Evolutionary conservation across 2,797 vertebrate species (phyloP).

Genomic region (Cynopterus sphinx): DNA sequence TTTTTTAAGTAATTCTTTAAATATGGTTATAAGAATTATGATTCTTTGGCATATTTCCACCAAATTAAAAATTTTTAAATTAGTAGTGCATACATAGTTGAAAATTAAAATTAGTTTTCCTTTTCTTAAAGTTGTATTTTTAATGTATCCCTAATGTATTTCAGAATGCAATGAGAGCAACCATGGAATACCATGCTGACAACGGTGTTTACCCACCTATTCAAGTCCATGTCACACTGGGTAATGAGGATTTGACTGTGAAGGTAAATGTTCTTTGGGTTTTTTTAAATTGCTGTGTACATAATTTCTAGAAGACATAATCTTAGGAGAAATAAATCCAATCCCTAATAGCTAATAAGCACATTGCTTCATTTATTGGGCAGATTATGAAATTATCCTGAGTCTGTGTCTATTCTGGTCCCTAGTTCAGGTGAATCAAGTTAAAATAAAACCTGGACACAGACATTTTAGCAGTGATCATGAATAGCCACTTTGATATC

Average conservation of each 20-base stretch:
- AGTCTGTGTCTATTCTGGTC: slow-evolving; percentile 25
- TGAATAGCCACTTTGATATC: neutral
- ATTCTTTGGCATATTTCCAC: neutral
- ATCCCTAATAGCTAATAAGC: neutral
- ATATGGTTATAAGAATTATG: slow-evolving; percentile 25
- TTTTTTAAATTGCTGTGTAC: neutral
- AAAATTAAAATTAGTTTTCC: slow-evolving; percentile 16
- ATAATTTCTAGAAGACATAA: neutral
- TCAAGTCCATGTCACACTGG: slow-evolving; percentile 91
- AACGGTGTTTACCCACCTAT: slow-evolving; percentile 91
- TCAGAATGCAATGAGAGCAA: slow-evolving; percentile 98
- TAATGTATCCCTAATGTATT: slow-evolving; percentile 68
- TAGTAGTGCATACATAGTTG: neutral
- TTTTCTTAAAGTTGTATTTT: neutral
- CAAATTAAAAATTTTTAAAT: neutral
- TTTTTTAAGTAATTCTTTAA: slow-evolving; percentile 1
- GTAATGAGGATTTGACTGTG: slow-evolving; percentile 95
- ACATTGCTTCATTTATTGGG: slow-evolving; percentile 23
- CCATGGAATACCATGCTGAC: slow-evolving; percentile 94
- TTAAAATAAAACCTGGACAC: slow-evolving; percentile 22
- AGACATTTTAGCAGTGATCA: neutral
- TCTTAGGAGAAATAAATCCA: slow-evolving; percentile 19
- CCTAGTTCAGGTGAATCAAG: slow-evolving; percentile 14
- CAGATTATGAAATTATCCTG: slow-evolving; percentile 40
- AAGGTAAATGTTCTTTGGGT: slow-evolving; percentile 87